Percentiles rank a stretch among this genome's conserved stretches.
Evolutionary conservation across 1,140 invertebrate species (phyloP).

Genomic region (Theocolax elegans): DNA sequence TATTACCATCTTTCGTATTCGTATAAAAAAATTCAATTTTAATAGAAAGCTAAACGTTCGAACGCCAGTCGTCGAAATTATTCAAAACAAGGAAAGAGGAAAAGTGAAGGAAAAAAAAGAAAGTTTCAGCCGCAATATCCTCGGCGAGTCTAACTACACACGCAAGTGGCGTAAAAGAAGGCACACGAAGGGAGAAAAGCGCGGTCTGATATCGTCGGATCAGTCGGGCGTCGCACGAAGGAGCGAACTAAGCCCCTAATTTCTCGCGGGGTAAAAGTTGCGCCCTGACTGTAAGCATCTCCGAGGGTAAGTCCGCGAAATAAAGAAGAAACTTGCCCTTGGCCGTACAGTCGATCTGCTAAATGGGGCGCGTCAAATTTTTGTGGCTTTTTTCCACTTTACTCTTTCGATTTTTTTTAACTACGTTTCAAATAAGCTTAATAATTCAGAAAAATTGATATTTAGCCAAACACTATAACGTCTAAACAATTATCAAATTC

Average conservation of each 20-base stretch:
- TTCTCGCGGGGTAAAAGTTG: conserved; percentile 65
- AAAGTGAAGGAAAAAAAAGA: background rate
- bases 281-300: conserved; percentile 32
- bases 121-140: conserved; percentile 9
- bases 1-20: too few relatives aligned
- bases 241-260: conserved; percentile 66
- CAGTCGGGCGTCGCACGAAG: conserved; percentile 36
- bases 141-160: background rate
- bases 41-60: too few relatives aligned
- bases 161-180: conserved; percentile 13
- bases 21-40: too few relatives aligned
- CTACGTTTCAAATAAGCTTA: background rate
- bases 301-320: conserved; percentile 19
- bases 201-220: conserved; percentile 44
- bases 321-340: conserved; percentile 26
- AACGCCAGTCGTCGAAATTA: too few relatives aligned
- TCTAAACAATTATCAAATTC: too few relatives aligned
- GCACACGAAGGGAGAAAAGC: background rate
- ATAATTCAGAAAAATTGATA: too few relatives aligned
- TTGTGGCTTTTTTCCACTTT: conserved; percentile 26
- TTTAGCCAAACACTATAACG: too few relatives aligned
- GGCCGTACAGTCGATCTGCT: conserved; percentile 20
- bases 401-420: background rate
- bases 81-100: too few relatives aligned
- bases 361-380: conserved; percentile 39